Base-by-base conservation (phyloP, 53 echinoderm and acorn worm genomes). In the Echinometra lucunter region DNA sequence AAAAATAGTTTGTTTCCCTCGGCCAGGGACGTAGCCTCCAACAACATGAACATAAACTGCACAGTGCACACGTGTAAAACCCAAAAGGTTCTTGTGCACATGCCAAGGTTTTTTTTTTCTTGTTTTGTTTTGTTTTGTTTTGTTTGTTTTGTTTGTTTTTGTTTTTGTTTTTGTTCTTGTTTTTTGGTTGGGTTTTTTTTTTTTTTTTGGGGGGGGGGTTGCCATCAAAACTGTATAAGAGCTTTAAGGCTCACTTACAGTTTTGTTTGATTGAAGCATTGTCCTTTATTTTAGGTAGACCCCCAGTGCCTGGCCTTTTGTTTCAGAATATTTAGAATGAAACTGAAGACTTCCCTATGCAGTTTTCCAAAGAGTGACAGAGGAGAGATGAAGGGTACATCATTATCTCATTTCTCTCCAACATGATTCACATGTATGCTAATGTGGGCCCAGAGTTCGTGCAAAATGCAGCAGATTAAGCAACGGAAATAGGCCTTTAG, bases 401-500 rank as follows among this genome's bases (percentile, higher is more conserved):
- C 60, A n/a, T n/a, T n/a, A n/a, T 89, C 89, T 89, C 40, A 15
- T 89, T 10, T 58, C 60, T 11, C 42, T 78, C 42, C 12, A 60
- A 63, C 66, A 67, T 91, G 91, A 91, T 66, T 91, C 91, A 91
- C 28, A 27, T 58, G 8, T 66, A 42, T 63, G 58, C n/a, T 69
- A 67, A 91, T 70, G 69, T 91, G 70, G 45, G 69, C 66, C 58
- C 28, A 44, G 92, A 35, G 10, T 45, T 32, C 19, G 12, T 92
- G 74, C 89, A 34, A 75, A 27, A n/a, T 37, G 32, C n/a, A 16
- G 75, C 85, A 58, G 92, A 92, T 92, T 92, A 92, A 53, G 78
- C 44, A 92, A 74, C 75, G 92, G 92, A 92, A 92, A 92, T 75
- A 58, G 80, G 75, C 78, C 78, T 75, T 74, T 75, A 92, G 92